Evolutionary conservation across 1,140 invertebrate genomes (phyloP).

Genomic region (Periplaneta americana): DNA sequence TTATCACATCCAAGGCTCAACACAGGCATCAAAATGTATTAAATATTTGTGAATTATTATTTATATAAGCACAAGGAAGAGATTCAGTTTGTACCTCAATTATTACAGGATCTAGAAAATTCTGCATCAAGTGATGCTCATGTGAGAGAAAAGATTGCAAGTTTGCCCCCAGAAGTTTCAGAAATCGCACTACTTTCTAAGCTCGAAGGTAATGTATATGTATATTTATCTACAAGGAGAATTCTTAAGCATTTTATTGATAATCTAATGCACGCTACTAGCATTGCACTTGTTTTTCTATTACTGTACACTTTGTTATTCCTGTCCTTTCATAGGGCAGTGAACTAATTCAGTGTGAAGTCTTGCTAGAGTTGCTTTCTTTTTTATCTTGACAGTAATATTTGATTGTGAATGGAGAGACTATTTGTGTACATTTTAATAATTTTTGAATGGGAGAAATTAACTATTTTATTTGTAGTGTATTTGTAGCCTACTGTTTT

Average conservation of each 20-base stretch:
- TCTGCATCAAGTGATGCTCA: slow-evolving; percentile 90
- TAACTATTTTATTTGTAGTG: no score
- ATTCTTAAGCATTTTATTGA: not conserved
- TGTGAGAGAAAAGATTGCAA: slow-evolving; percentile 88
- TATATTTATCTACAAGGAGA: no score
- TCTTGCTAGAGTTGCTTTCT: no score
- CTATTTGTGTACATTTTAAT: no score
- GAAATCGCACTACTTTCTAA: slow-evolving; percentile 80
- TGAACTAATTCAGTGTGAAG: no score
- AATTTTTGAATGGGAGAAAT: no score
- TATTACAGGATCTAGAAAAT: slow-evolving; percentile 79
- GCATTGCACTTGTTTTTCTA: not conserved
- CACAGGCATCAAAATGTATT: not conserved
- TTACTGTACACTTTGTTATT: no score
- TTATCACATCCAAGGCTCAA: no score
- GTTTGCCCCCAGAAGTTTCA: slow-evolving; percentile 88
- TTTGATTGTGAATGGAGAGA: no score
- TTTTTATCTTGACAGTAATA: no score
- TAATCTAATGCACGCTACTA: not conserved
- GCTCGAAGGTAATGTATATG: slow-evolving; percentile 59
- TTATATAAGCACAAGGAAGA: not conserved
- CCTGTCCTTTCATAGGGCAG: not conserved
- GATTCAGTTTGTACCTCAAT: no score
- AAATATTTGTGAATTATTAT: not conserved
- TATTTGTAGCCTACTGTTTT: no score